These are phyloP conservation scores for Motacilla alba DNA, from an alignment of 2,113 vertebrate species.

Conservation along the genomic window DNA sequence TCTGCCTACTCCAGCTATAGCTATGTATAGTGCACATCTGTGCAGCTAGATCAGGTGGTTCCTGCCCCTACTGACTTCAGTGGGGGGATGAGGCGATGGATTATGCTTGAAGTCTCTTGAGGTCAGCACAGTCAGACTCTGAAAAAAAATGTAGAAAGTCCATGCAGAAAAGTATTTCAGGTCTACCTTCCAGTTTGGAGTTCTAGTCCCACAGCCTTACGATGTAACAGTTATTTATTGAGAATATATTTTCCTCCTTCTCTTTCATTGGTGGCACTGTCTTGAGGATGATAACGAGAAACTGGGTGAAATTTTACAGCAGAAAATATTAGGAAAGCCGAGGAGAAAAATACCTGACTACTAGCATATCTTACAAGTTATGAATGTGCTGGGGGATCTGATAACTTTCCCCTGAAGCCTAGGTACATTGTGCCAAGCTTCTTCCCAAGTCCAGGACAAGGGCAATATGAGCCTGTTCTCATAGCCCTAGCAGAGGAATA, in stretches of 20 bases:
- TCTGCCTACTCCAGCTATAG: neutral
- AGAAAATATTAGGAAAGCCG: neutral
- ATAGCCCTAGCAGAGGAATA: neutral
- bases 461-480: neutral
- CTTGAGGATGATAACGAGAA: neutral
- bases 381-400: neutral
- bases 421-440: neutral
- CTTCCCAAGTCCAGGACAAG: neutral
- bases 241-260: neutral
- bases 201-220: neutral
- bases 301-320: neutral
- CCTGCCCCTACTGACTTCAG: neutral
- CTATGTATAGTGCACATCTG: neutral
- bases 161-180: neutral
- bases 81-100: accelerated
- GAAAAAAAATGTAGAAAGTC: neutral
- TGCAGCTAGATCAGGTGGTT: neutral
- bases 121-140: neutral
- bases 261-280: neutral
- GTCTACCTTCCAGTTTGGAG: neutral
- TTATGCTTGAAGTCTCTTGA: neutral
- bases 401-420: neutral
- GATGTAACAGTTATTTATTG: accelerated
- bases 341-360: neutral
- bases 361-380: neutral